A percentile compares a stretch with the other conserved stretches of the same genome.
Evolutionary conservation across 2,797 vertebrate genomes (phyloP).

Genomic region (Astyanax mexicanus): DNA sequence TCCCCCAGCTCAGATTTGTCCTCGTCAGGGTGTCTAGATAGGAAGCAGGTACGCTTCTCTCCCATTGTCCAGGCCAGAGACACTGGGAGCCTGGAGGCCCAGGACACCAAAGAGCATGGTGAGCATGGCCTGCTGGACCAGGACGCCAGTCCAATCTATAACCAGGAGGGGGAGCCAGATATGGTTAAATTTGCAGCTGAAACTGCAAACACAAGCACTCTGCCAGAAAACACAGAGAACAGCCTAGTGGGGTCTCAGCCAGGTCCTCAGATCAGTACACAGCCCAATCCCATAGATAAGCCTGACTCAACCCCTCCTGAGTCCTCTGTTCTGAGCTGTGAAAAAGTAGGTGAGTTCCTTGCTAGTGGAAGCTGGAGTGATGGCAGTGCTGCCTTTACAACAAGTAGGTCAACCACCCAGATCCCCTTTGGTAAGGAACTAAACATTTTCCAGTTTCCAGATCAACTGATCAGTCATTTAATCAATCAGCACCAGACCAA

Average conservation of each 20-base stretch:
- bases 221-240: not conserved
- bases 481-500: not conserved
- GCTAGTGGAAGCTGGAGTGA: not conserved
- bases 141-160: conserved; percentile 42
- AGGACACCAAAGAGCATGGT: conserved; percentile 66
- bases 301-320: not conserved
- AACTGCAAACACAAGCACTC: conserved; percentile 12
- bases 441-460: not conserved
- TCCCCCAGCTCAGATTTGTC: conserved; percentile 49
- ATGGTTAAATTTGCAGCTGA: no score
- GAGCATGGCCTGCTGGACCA: conserved; percentile 78
- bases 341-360: conserved; percentile 1
- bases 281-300: not conserved
- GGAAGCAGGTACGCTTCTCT: conserved; percentile 87
- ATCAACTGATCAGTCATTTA: conserved; percentile 24
- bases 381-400: not conserved
- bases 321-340: not conserved
- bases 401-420: conserved; percentile 56
- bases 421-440: conserved; percentile 75
- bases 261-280: not conserved
- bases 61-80: conserved; percentile 58
- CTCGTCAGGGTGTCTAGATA: conserved; percentile 71
- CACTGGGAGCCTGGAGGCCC: conserved; percentile 38
- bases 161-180: conserved; percentile 38
- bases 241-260: not conserved